Conservation (phyloP, 1,140 invertebrate species). For the Panagrolaimus sp. region DNA sequence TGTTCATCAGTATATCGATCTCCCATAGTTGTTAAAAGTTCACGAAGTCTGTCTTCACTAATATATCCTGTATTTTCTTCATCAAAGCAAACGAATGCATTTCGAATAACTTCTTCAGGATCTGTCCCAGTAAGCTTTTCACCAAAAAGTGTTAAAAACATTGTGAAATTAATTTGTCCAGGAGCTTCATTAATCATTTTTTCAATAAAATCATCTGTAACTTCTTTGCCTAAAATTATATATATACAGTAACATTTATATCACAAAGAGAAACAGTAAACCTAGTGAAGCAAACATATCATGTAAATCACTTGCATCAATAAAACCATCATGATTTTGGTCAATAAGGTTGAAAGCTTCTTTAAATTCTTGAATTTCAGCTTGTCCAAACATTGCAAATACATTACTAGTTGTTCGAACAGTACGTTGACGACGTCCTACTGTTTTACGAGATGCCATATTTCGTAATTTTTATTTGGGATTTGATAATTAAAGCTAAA, state of each 20-base stretch:
- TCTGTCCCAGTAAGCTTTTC: constrained; percentile 65
- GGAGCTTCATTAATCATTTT: constrained; percentile 65
- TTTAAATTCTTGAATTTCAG: constrained; percentile 61
- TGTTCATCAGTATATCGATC: constrained; percentile 90
- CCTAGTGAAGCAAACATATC: constrained; percentile 61
- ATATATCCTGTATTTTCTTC: constrained; percentile 66
- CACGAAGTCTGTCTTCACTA: constrained; percentile 83
- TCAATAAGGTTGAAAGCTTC: constrained; percentile 63
- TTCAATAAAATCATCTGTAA: constrained; percentile 63
- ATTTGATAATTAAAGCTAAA: neutral
- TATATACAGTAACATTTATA: constrained; percentile 16
- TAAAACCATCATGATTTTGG: constrained; percentile 62
- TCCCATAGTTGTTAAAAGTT: constrained; percentile 91
- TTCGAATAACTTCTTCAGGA: constrained; percentile 65
- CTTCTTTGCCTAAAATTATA: constrained; percentile 61
- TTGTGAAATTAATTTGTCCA: constrained; percentile 66
- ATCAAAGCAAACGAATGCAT: constrained; percentile 67
- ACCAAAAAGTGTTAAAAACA: constrained; percentile 67
- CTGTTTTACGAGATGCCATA: constrained; percentile 59
- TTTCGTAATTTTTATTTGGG: neutral
- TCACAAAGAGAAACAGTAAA: constrained; percentile 24
- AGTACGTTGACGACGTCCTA: constrained; percentile 58
- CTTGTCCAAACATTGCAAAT: constrained; percentile 62
- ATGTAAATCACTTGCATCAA: constrained; percentile 60
- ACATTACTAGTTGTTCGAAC: constrained; percentile 62